Base-by-base conservation (phyloP, 1,140 invertebrate species). In the Odontomachus brunneus region DNA sequence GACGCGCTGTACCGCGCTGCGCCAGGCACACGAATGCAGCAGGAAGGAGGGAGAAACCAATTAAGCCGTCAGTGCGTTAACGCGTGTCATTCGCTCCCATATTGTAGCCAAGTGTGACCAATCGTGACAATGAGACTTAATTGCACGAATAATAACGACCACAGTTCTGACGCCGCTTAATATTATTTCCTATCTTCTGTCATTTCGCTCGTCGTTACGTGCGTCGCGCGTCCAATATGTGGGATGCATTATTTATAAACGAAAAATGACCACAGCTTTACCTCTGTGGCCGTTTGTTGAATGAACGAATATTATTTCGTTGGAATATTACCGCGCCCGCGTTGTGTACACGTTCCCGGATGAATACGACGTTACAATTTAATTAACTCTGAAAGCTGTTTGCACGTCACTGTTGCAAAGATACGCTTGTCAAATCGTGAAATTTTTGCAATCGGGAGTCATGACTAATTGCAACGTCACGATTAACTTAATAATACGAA, bases 61-160 rank as follows among this genome's bases (percentile, higher is more conserved):
- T 89, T 89, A 89, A 89, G 80, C 86, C 87, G 87, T 89, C 86
- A 89, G 87, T 89, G 87, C 87, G 86, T 89, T 89, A 89, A 89
- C 86, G 87, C 87, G 86, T 89, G 87, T 89, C 87, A 89, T 88
- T 89, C 84, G 72, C 62, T 66, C 84, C 87, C 87, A 88, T 89
- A 89, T 89, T 89, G 87, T 89, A 88, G 85, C 86, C 84, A 88
- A 88, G 87, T 88, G 87, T 88, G 83, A 84, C 86, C 87, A 86
- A 88, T 88, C 80, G 62, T 72, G 73, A 89, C 87, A 78, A 88
- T 88, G 72, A 88, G 87, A 88, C 86, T 89, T 89, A 89, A 89
- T 89, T 89, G 86, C 80, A 85, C 55, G 87, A 84, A 88, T 75
- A 86, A 88, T 81, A 84, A 76, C 51, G 33, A 48, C 33, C 33